phyloP scores from a whole-genome alignment of 2,797 vertebrate genomes.

The Lemur catta region DNA sequence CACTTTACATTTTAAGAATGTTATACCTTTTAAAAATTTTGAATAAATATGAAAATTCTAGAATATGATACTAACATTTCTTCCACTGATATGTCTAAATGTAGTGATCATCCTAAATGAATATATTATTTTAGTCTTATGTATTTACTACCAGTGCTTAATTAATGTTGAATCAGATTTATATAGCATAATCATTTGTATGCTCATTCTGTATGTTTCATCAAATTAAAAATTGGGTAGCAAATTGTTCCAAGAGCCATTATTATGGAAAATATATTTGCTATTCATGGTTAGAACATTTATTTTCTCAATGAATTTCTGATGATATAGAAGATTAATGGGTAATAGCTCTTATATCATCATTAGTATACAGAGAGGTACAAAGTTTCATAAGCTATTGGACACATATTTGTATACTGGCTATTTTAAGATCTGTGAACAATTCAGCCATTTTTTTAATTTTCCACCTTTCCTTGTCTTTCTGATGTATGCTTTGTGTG shows the following conservation, averaged over 20 bases:
- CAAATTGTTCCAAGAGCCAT: neutral
- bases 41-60: neutral
- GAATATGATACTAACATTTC: neutral
- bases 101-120: neutral
- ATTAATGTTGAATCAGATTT: neutral
- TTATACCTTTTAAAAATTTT: neutral
- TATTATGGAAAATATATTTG: neutral
- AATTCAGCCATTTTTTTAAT: neutral
- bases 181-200: neutral
- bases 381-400: neutral
- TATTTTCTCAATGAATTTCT: constrained; percentile 10
- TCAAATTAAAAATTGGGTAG: neutral
- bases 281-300: neutral
- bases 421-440: neutral
- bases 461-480: neutral
- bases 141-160: neutral
- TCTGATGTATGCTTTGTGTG: neutral
- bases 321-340: neutral
- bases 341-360: neutral
- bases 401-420: neutral
- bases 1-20: neutral
- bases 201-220: neutral
- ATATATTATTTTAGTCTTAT: neutral
- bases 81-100: neutral
- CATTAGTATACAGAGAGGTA: neutral